These are phyloP conservation scores for Brachycybe producta DNA, from an alignment of 2,888 invertebrate genomes.

Conservation along the genomic window DNA sequence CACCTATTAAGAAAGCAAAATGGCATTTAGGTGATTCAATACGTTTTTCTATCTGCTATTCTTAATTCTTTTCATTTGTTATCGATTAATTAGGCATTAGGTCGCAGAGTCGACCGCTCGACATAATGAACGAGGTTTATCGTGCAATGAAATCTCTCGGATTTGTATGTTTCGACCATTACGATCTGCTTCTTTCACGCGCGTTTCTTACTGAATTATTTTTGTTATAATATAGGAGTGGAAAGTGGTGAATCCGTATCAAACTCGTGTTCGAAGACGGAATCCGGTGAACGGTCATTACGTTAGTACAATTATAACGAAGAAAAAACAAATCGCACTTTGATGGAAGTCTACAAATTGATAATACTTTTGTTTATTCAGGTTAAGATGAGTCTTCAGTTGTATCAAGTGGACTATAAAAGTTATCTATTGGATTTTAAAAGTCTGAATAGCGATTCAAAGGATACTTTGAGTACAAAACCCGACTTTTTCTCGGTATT, in stretches of 20 bases:
- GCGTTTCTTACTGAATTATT: not conserved
- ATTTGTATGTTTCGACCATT: conserved; percentile 48
- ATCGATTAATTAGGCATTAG: conserved; percentile 49
- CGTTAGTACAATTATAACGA: conserved; percentile 39
- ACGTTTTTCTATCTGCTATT: conserved; percentile 9
- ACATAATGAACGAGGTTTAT: conserved; percentile 99
- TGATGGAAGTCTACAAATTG: conserved; percentile 23
- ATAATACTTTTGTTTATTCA: conserved; percentile 23
- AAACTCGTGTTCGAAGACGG: conserved; percentile 84
- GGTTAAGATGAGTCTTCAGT: conserved; percentile 88
- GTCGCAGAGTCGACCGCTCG: conserved; percentile 96
- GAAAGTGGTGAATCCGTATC: conserved; percentile 95
- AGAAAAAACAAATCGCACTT: not conserved
- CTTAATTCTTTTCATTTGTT: conserved; percentile 1
- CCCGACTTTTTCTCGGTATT: not conserved
- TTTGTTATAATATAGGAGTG: conserved; percentile 53
- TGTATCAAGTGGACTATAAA: conserved; percentile 98
- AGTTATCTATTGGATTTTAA: conserved; percentile 97
- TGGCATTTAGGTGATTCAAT: conserved; percentile 74
- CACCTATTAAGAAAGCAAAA: conserved; percentile 84
- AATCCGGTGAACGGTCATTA: conserved; percentile 69
- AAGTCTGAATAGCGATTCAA: conserved; percentile 47
- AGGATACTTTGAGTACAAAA: conserved; percentile 23
- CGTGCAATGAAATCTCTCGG: conserved; percentile 96
- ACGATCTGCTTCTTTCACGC: conserved; percentile 2